Percentiles rank a stretch among this genome's conserved stretches.
Evolutionary conservation across 2,888 invertebrate species (phyloP).

Genomic region (Erebia palarica): DNA sequence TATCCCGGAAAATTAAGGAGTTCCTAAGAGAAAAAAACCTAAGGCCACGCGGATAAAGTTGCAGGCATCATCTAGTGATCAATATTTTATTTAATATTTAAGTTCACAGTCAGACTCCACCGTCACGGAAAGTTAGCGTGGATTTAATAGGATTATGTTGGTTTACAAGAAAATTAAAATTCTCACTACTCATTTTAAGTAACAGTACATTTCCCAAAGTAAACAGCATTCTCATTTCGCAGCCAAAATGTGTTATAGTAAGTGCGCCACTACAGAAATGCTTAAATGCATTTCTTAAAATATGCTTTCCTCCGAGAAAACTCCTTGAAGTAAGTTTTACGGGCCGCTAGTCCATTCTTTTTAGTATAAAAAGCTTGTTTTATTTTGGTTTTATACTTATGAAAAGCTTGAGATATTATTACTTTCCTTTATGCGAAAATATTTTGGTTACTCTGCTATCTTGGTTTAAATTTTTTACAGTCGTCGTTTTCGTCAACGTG

Average conservation of each 20-base stretch:
- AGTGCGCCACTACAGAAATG: slow-evolving; percentile 37
- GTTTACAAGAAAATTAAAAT: neutral
- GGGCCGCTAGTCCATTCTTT: slow-evolving; percentile 27
- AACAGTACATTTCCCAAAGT: slow-evolving; percentile 38
- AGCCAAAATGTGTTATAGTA: slow-evolving; percentile 40
- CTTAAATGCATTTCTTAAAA: slow-evolving; percentile 34
- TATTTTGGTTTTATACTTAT: slow-evolving; percentile 25
- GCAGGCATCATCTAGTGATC: no score
- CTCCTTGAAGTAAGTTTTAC: slow-evolving; percentile 33
- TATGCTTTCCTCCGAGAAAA: slow-evolving; percentile 30
- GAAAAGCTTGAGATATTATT: slow-evolving; percentile 20
- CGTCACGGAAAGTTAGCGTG: neutral
- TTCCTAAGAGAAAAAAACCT: no score
- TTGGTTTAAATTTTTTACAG: neutral
- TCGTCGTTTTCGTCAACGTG: no score
- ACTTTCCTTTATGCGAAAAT: slow-evolving; percentile 9
- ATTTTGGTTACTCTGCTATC: neutral
- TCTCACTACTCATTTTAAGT: slow-evolving; percentile 27
- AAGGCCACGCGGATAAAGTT: no score
- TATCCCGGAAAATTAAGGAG: no score
- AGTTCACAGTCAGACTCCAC: no score
- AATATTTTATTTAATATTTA: no score
- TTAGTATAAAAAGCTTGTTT: slow-evolving; percentile 23
- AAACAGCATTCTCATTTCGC: slow-evolving; percentile 39
- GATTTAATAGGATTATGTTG: neutral